Evolutionary conservation across 2,888 invertebrate species (phyloP).

Genomic region (Leptothorax acervorum): DNA sequence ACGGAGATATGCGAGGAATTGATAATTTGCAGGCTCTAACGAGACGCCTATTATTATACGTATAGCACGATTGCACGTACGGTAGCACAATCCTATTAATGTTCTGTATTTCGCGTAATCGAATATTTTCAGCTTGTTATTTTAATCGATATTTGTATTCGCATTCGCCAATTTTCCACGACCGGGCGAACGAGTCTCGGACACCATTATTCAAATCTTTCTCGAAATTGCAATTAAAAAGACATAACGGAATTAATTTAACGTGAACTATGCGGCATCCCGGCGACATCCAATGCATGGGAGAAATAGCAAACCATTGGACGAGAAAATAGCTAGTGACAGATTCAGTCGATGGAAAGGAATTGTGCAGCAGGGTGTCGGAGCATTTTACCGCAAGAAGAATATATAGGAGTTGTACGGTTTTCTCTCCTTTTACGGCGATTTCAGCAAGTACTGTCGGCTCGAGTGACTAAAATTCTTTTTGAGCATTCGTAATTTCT

Average conservation of each 20-base stretch:
- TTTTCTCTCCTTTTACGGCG: constrained; percentile 52
- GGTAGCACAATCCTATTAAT: constrained; percentile 31
- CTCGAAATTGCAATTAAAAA: constrained; percentile 7
- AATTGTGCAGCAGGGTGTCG: constrained; percentile 46
- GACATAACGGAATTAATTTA: constrained; percentile 37
- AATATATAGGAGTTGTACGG: constrained; percentile 58
- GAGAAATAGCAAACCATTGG: constrained; percentile 32
- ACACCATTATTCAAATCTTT: not conserved
- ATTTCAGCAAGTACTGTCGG: constrained; percentile 62
- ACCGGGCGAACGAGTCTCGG: constrained; percentile 1
- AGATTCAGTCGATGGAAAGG: constrained; percentile 53
- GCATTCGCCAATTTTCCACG: not conserved
- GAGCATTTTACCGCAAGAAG: constrained; percentile 41
- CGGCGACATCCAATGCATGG: constrained; percentile 17
- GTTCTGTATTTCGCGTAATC: constrained; percentile 18
- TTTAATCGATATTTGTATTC: not conserved
- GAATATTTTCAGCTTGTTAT: constrained; percentile 28
- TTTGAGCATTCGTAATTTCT: constrained; percentile 39
- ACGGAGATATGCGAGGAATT: constrained; percentile 66
- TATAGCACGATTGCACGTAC: constrained; percentile 26
- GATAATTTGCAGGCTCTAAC: constrained; percentile 70
- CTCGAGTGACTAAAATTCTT: constrained; percentile 58
- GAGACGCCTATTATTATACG: constrained; percentile 64
- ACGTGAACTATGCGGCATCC: not conserved
- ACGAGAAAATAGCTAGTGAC: constrained; percentile 59